Evolutionary conservation across 2,113 vertebrate genomes (phyloP).

Genomic region (Choloepus hoffmanni): DNA sequence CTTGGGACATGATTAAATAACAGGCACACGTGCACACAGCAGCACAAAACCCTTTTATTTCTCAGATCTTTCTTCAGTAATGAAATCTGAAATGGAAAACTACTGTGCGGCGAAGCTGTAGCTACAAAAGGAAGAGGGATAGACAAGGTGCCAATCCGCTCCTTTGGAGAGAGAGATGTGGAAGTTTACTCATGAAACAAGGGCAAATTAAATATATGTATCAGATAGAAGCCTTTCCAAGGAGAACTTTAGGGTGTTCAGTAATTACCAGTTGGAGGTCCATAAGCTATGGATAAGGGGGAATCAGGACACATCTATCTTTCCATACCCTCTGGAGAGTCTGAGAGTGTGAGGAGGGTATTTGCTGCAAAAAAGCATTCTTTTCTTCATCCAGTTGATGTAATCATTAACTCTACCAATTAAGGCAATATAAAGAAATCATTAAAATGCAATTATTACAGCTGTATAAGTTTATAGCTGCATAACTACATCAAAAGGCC

Average conservation of each 20-base stretch:
- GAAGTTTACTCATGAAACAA: conserved; percentile 51
- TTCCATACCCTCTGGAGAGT: neutral
- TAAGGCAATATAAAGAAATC: conserved; percentile 83
- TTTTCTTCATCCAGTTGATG: conserved; percentile 46
- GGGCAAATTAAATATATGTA: conserved; percentile 27
- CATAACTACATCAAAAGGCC: conserved; percentile 82
- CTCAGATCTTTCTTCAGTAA: conserved; percentile 73
- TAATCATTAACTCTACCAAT: conserved; percentile 84
- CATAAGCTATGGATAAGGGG: neutral
- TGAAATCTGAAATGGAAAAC: conserved; percentile 78
- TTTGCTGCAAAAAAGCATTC: neutral
- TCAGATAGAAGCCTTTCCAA: conserved; percentile 27
- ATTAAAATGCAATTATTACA: conserved; percentile 87
- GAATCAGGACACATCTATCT: conserved; percentile 60
- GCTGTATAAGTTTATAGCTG: conserved; percentile 83
- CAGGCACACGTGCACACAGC: conserved; percentile 61
- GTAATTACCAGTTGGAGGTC: neutral
- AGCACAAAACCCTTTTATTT: conserved; percentile 70
- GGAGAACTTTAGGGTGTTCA: neutral
- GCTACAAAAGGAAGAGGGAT: conserved; percentile 41
- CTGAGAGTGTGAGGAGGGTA: neutral
- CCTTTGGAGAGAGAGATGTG: conserved; percentile 36
- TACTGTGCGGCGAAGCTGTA: conserved; percentile 75
- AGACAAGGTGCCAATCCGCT: neutral
- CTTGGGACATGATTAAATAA: conserved; percentile 82